phyloP scores from a whole-genome alignment of 2,113 vertebrate species.

The Daboia siamensis region DNA sequence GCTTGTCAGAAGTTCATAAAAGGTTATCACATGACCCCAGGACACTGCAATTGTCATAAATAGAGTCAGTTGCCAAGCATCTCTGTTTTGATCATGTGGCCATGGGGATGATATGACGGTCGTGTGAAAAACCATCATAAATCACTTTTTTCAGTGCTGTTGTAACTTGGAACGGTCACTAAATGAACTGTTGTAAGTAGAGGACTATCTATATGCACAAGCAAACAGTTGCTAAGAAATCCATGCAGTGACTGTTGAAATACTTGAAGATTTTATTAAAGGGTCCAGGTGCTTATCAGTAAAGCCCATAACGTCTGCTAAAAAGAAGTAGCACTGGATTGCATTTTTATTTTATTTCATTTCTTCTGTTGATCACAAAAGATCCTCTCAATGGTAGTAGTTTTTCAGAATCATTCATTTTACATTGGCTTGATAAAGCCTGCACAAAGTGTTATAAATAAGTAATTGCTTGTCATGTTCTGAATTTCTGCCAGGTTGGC shows the following conservation, averaged over 20 bases:
- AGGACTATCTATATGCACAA: too few relatives aligned
- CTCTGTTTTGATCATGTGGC: too few relatives aligned
- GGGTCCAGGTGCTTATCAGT: not conserved
- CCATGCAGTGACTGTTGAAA: not conserved
- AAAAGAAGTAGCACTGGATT: not conserved
- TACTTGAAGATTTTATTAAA: not conserved
- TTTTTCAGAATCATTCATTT: conserved; percentile 16
- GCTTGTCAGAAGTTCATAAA: too few relatives aligned
- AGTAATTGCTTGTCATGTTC: not conserved
- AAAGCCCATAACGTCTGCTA: not conserved
- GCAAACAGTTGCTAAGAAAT: not conserved
- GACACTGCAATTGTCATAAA: too few relatives aligned
- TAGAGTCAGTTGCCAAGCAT: too few relatives aligned
- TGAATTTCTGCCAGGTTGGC: conserved; percentile 16
- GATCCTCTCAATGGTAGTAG: not conserved
- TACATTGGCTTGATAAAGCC: not conserved
- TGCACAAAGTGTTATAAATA: not conserved
- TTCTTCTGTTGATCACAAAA: conserved; percentile 17
- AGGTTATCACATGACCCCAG: too few relatives aligned
- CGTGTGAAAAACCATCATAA: too few relatives aligned
- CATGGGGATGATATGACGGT: too few relatives aligned
- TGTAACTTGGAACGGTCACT: too few relatives aligned
- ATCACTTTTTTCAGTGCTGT: too few relatives aligned
- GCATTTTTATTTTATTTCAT: not conserved
- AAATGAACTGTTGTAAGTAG: too few relatives aligned